These are phyloP conservation scores for Pseudeuparius sepicola DNA, from an alignment of 2,888 invertebrate genomes.

Conservation along the genomic window DNA sequence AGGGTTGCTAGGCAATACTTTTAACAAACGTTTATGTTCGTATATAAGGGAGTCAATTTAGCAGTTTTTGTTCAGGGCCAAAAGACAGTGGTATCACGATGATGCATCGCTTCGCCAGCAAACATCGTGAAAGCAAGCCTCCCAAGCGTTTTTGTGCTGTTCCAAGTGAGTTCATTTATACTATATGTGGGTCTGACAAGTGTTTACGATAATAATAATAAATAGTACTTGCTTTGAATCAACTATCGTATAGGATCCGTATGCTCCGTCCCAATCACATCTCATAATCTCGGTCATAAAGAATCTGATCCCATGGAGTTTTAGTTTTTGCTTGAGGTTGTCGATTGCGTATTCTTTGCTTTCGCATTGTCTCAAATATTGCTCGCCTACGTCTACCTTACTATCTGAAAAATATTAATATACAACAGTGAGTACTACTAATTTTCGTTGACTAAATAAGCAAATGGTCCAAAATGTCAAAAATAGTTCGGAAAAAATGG, in stretches of 20 bases:
- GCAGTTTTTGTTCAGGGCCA: too few species aligned
- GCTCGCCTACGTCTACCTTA: constrained; percentile 39
- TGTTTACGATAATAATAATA: too few species aligned
- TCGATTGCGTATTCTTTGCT: constrained; percentile 48
- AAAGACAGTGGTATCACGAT: too few species aligned
- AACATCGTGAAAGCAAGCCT: too few species aligned
- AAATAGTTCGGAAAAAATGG: neutral
- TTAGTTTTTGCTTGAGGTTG: constrained; percentile 44
- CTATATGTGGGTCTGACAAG: constrained; percentile 3
- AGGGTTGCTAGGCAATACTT: too few species aligned
- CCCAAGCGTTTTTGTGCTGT: too few species aligned
- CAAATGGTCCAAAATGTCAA: constrained; percentile 2
- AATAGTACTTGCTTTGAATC: too few species aligned
- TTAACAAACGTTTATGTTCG: too few species aligned
- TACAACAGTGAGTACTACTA: neutral
- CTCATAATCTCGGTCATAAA: constrained; percentile 43
- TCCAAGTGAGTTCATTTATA: too few species aligned
- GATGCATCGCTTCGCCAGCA: too few species aligned
- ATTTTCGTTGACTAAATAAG: constrained; percentile 2
- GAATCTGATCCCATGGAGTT: constrained; percentile 49
- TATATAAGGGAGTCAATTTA: too few species aligned
- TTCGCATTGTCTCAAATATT: constrained; percentile 58
- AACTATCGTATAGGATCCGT: constrained; percentile 46
- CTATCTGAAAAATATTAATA: constrained; percentile 40
- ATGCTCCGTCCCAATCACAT: constrained; percentile 60